Evolutionary conservation across 2,888 invertebrate genomes (phyloP).

Genomic region (Macrophya annulata): DNA sequence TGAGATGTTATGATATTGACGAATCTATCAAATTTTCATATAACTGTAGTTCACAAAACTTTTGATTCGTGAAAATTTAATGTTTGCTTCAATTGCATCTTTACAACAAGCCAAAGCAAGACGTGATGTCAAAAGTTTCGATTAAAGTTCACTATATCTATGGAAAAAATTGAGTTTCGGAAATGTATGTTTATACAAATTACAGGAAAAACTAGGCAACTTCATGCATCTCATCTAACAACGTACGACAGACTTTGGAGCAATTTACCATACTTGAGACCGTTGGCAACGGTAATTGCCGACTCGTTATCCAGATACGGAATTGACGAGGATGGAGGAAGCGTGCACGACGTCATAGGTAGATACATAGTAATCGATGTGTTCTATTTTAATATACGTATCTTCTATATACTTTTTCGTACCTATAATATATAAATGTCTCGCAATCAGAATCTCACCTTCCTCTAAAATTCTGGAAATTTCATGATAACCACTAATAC

Average conservation of each 20-base stretch:
- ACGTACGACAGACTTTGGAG: constrained; percentile 80
- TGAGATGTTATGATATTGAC: not conserved
- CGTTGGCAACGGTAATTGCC: constrained; percentile 80
- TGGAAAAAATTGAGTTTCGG: not conserved
- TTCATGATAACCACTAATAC: not conserved
- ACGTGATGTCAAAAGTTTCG: not conserved
- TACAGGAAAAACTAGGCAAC: constrained; percentile 80
- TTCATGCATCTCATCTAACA: constrained; percentile 79
- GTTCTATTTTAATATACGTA: no score
- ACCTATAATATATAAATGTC: not conserved
- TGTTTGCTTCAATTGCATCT: not conserved
- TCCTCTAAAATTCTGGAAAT: not conserved
- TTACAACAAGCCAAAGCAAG: not conserved
- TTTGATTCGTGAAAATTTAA: not conserved
- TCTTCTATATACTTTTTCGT: constrained; percentile 42
- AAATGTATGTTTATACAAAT: constrained; percentile 25
- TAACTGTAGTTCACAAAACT: not conserved
- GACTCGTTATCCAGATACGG: constrained; percentile 79
- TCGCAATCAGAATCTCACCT: not conserved
- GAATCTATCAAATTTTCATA: no score
- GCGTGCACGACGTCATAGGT: constrained; percentile 80
- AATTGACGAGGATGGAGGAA: constrained; percentile 80
- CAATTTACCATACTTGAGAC: constrained; percentile 78
- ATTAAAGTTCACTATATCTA: not conserved
- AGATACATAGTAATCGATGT: constrained; percentile 44